phyloP scores from a whole-genome alignment of 1,140 invertebrate genomes.

The Chrysomallon squamiferum region DNA sequence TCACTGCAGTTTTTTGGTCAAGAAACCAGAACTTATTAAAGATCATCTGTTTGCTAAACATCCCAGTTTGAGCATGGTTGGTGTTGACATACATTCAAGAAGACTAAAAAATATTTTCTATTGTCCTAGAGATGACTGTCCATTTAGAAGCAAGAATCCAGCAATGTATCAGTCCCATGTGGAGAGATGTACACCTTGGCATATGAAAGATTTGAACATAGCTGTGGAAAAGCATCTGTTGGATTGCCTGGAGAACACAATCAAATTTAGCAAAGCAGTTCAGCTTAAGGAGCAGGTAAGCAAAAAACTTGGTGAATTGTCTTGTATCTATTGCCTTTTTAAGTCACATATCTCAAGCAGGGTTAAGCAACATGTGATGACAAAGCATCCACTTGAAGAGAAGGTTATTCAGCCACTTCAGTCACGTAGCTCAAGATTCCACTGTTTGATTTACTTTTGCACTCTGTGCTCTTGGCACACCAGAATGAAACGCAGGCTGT shows the following conservation, averaged over 20 bases:
- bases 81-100: slow-evolving; percentile 39
- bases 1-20: slow-evolving; percentile 45
- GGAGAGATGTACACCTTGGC: slow-evolving; percentile 47
- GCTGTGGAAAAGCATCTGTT: slow-evolving; percentile 29
- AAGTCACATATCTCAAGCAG: background rate
- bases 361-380: background rate
- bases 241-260: slow-evolving; percentile 44
- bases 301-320: slow-evolving; percentile 4
- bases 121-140: slow-evolving; percentile 46
- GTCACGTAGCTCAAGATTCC: too few relatives aligned
- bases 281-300: slow-evolving; percentile 5
- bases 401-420: too few relatives aligned
- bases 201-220: slow-evolving; percentile 22
- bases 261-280: slow-evolving; percentile 35
- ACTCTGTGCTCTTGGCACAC: background rate
- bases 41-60: slow-evolving; percentile 37
- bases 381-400: background rate
- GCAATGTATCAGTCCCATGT: slow-evolving; percentile 40
- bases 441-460: background rate
- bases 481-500: too few relatives aligned
- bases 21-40: slow-evolving; percentile 17
- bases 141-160: slow-evolving; percentile 43
- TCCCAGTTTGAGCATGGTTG: slow-evolving; percentile 40
- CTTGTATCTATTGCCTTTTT: slow-evolving; percentile 3
- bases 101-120: slow-evolving; percentile 45